Evolutionary conservation across 2,888 invertebrate genomes (phyloP), one percentile per base, ranked within the genome.

Genomic region (Gryllus longicercus): DNA sequence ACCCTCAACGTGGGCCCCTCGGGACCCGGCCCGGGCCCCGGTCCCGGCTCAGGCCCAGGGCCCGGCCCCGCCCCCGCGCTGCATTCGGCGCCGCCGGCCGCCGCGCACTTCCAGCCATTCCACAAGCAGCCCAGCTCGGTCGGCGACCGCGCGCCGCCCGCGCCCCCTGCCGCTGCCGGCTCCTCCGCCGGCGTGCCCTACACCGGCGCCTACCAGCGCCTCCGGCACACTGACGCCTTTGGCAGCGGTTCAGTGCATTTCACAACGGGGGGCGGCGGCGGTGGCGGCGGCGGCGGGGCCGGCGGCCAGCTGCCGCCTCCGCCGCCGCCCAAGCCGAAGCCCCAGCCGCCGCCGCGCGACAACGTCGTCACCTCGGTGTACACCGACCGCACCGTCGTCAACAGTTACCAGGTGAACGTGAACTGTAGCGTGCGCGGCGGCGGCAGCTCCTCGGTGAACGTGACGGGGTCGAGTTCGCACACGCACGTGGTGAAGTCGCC

Each of bases 391-490:
- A 23, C 76, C 11, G 76, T 76, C 10, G 76, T 76, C 76, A 76
- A 80, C 11, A 79, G 80, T 76, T 82, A 81, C 78, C 77, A 80
- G 74, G 78, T 82, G 76, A 82, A 80, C 50, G 82, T 82, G 74
- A 82, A 81, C 79, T 82, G 80, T 50, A 80, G 80, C 74, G 50
- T 78, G 75, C 75, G 79, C 51, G 77, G 74, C 1, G 76, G 75
- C 50, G n/a, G n/a, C 18, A 38, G 76, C 23, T 76, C 76, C 50
- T 76, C 51, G 50, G 78, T 25, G 76, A 79, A 79, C 50, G 79
- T 79, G 50, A n/a, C 23, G 63, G 79, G 75, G 78, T 14, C 78
- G 50, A 21, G 63, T n/a, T 63, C 63, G 63, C 63, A n/a, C 63
- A 63, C 63, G 14, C 16, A 18, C 16, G 63, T 63, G n/a, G n/a